A percentile compares a stretch with the other conserved stretches of the same genome.
Evolutionary conservation across 2,113 vertebrate genomes (phyloP).

Genomic region (Peucedramus taeniatus): DNA sequence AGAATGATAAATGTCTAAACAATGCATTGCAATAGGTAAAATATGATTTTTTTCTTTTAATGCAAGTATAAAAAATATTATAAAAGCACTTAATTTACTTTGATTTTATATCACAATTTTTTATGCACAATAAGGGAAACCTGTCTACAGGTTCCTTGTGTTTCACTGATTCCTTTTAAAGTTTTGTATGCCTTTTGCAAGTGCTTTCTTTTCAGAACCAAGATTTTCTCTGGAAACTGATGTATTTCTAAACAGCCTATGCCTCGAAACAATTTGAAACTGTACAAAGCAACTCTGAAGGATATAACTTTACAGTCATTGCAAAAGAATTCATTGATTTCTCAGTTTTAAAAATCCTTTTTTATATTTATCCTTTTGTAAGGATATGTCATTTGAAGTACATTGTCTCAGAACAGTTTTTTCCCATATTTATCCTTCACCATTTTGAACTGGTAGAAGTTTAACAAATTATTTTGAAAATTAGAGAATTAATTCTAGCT

Average conservation of each 20-base stretch:
- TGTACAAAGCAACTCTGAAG: background rate
- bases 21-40: background rate
- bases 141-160: background rate
- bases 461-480: background rate
- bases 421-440: background rate
- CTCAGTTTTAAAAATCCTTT: background rate
- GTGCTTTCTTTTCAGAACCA: background rate
- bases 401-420: background rate
- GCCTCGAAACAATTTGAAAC: background rate
- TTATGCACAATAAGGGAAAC: background rate
- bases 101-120: background rate
- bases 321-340: background rate
- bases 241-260: background rate
- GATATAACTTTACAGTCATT: background rate
- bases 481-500: background rate
- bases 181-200: background rate
- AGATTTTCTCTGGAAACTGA: background rate
- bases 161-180: background rate
- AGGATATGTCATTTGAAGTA: background rate
- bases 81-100: background rate
- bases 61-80: background rate
- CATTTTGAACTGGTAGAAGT: background rate
- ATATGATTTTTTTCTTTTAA: background rate
- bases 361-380: background rate
- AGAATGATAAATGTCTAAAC: background rate